Evolutionary conservation across 2,797 vertebrate species (phyloP).

Genomic region (Danionella dracula): DNA sequence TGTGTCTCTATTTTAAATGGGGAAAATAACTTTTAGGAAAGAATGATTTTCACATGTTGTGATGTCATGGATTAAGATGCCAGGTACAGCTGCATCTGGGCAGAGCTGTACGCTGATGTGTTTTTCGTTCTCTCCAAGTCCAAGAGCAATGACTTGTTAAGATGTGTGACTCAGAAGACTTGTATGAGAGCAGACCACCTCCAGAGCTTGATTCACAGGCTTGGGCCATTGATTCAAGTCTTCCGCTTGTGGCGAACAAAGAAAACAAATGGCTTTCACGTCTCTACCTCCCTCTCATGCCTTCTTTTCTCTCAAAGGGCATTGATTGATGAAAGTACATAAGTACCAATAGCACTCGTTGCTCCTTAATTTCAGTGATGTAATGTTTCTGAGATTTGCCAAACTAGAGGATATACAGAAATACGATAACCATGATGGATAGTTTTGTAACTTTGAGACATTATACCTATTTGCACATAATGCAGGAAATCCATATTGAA

Average conservation of each 20-base stretch:
- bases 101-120: background rate
- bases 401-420: background rate
- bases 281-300: conserved; percentile 31
- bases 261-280: conserved; percentile 55
- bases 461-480: background rate
- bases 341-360: conserved; percentile 34
- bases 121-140: conserved; percentile 14
- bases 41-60: conserved; percentile 26
- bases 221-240: conserved; percentile 43
- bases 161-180: conserved; percentile 41
- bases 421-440: background rate
- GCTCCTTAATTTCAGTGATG: conserved; percentile 54
- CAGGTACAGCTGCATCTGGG: conserved; percentile 4
- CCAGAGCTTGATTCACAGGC: conserved; percentile 44
- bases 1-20: no score
- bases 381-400: conserved; percentile 51
- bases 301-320: conserved; percentile 43
- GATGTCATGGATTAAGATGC: conserved; percentile 23
- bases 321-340: conserved; percentile 57
- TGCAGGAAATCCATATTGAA: background rate
- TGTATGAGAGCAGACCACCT: conserved; percentile 48
- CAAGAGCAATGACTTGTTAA: conserved; percentile 31
- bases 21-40: conserved; percentile 23
- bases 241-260: conserved; percentile 47
- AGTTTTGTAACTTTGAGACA: background rate